Base-by-base conservation (phyloP, 2,888 invertebrate species). In the Oligia strigilis region DNA sequence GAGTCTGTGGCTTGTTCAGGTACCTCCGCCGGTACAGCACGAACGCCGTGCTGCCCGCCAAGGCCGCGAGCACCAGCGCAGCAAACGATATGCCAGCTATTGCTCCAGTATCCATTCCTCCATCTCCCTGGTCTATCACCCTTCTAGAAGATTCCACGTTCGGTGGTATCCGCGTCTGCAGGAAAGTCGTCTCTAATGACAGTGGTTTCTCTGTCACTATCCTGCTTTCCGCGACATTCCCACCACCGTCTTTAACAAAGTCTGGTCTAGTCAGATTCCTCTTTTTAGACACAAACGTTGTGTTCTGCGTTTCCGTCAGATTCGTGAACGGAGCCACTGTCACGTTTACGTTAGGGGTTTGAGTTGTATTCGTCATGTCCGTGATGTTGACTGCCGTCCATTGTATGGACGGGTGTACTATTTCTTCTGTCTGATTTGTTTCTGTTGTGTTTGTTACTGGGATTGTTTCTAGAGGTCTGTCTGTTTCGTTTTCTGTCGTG, bases 1-100 rank as follows among this genome's bases (percentile, higher is more conserved):
- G 96, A 81, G 98, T 98, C 95, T 98, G 98, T 17, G 98, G 98
- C 92, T 98, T 98, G 93, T 98, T 98, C 86, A 98, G 96, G 92
- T 98, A 98, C 91, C 98, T 97, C 83, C 98, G 97, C 72, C 98
- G 97, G 93, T 98, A 98, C 77, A 98, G 94, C 78, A 98, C 97
- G 91, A 98, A 98, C 71, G 98, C 98, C 29, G 98, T 97, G 80
- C 98, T 98, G 75, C 98, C 98, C 67, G 98, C 97, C 62, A 98
- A 93, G 11, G 97, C 98, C 67, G 97, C 97, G 79, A 98, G 93
- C 66, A 97, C 97, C 83, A 98, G 95, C 83, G 98, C 98, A 69
- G 98, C 98, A 87, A 98, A 97, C 58, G 98, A 98, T 87, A 98
- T 98, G 23, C 98, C 98, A 43, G 98, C 98, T 85, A 98, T 98